These are phyloP conservation scores for Sinonovacula constricta DNA, from an alignment of 1,140 invertebrate species.

Conservation along the genomic window DNA sequence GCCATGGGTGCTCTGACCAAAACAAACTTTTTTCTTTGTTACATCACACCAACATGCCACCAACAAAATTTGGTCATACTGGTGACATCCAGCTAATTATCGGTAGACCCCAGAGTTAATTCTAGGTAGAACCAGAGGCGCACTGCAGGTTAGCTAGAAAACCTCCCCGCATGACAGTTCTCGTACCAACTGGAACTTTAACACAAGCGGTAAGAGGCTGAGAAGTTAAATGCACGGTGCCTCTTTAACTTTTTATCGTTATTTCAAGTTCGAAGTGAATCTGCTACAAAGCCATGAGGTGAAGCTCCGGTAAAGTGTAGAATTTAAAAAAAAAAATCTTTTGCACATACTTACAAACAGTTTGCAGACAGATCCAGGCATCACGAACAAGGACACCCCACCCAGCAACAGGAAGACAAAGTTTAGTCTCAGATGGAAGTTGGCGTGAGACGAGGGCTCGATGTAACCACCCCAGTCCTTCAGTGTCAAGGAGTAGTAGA, in stretches of 20 bases:
- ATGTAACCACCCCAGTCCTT: slow-evolving; percentile 40
- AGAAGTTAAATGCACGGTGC: no score
- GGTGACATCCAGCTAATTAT: no score
- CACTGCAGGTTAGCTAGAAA: no score
- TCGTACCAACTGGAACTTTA: background rate
- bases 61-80: no score
- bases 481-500: slow-evolving; percentile 9
- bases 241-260: no score
- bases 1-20: no score
- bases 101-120: no score
- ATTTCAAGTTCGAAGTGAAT: background rate
- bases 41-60: no score
- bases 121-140: no score
- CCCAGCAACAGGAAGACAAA: slow-evolving; percentile 22
- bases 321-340: background rate
- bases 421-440: slow-evolving; percentile 30
- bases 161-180: no score
- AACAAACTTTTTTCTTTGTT: no score
- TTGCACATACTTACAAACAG: slow-evolving; percentile 12
- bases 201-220: no score
- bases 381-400: background rate
- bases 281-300: background rate
- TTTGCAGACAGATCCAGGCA: slow-evolving; percentile 26
- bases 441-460: slow-evolving; percentile 18
- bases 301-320: background rate